Conservation (phyloP, 2,797 vertebrate genomes). For the Petrocephalus schoutedeni region DNA sequence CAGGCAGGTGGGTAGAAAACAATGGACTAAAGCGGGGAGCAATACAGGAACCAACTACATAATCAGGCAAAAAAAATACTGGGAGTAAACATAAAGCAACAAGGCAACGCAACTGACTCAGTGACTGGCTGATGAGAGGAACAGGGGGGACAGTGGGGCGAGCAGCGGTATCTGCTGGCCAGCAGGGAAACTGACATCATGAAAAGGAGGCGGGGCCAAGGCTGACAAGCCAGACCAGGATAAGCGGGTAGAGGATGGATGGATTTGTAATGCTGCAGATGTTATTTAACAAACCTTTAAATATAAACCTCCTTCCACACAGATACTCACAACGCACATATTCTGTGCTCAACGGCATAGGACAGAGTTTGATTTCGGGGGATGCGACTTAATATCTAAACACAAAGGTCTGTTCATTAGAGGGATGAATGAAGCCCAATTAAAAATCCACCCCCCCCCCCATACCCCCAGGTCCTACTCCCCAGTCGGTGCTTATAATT, state of each 20-base stretch:
- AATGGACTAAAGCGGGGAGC: neutral
- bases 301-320: neutral
- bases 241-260: neutral
- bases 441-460: neutral
- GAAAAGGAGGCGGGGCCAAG: neutral
- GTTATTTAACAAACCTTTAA: neutral
- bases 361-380: neutral
- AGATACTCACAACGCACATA: neutral
- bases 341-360: neutral
- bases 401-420: neutral
- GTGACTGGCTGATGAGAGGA: neutral
- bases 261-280: neutral
- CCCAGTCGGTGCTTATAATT: neutral
- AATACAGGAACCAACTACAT: neutral
- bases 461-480: neutral
- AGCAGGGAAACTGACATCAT: neutral
- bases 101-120: neutral
- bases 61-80: neutral
- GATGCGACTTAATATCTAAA: neutral
- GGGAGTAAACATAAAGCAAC: neutral
- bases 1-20: neutral
- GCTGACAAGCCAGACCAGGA: neutral
- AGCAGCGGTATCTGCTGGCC: neutral
- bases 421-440: neutral
- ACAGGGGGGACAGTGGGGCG: neutral